Conservation (phyloP, 1,140 invertebrate genomes). For the Gerris buenoi region DNA sequence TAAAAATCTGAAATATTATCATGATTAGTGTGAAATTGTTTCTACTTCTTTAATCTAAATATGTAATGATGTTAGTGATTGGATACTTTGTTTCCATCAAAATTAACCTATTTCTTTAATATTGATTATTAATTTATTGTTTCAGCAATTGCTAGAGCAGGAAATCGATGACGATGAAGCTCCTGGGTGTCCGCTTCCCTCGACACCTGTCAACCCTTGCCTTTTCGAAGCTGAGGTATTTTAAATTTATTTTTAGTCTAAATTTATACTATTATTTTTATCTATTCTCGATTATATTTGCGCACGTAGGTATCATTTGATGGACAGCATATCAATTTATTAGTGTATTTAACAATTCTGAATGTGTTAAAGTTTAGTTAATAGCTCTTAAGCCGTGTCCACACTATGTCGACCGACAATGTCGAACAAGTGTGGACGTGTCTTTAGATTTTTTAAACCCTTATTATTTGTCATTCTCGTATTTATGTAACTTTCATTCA, state of each 20-base stretch:
- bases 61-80: not conserved
- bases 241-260: constrained; percentile 9
- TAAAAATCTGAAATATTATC: too few species aligned
- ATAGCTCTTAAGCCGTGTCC: too few species aligned
- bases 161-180: constrained; percentile 47
- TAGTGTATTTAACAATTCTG: too few species aligned
- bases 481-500: too few species aligned
- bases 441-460: too few species aligned
- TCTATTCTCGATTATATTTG: not conserved
- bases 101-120: not conserved
- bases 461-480: too few species aligned
- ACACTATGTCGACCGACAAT: too few species aligned
- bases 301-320: not conserved
- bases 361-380: too few species aligned
- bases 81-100: not conserved
- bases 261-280: constrained; percentile 5
- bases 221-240: constrained; percentile 56
- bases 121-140: constrained; percentile 22
- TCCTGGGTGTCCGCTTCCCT: constrained; percentile 63
- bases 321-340: too few species aligned
- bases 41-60: too few species aligned
- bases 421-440: too few species aligned
- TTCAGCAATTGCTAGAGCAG: constrained; percentile 38
- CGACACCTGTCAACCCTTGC: constrained; percentile 71
- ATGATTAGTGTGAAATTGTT: too few species aligned